These are phyloP conservation scores for Tetragnatha montana DNA, from an alignment of 2,888 invertebrate genomes.

Conservation along the genomic window DNA sequence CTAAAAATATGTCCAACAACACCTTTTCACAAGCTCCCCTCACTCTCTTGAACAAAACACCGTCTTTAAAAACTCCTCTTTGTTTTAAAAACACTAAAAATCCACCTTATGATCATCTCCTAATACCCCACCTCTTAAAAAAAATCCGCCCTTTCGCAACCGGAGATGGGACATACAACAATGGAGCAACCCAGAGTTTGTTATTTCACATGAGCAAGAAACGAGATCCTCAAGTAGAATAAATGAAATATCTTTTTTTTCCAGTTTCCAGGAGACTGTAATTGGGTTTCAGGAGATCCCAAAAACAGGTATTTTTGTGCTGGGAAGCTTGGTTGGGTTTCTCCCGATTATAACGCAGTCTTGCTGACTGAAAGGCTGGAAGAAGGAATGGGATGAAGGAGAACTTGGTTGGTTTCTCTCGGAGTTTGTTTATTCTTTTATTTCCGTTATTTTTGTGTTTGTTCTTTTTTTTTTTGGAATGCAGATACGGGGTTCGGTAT, in stretches of 20 bases:
- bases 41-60: no score
- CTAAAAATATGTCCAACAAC: no score
- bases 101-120: not conserved
- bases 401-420: not conserved
- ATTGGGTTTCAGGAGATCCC: conserved; percentile 20
- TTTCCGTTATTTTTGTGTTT: not conserved
- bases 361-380: not conserved
- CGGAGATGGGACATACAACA: not conserved
- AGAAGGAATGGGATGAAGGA: not conserved
- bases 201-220: not conserved
- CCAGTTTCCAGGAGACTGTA: conserved; percentile 4
- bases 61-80: not conserved
- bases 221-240: conserved; percentile 1
- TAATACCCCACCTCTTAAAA: not conserved
- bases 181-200: not conserved
- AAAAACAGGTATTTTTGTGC: not conserved
- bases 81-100: not conserved
- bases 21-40: no score
- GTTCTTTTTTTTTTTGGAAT: not conserved
- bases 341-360: not conserved
- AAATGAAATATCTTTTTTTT: not conserved
- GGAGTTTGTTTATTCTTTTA: not conserved
- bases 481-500: not conserved
- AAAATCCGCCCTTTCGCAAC: not conserved
- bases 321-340: not conserved